Evolutionary conservation across 2,797 vertebrate genomes (phyloP).

Genomic region (Neosilurus mollespiculum): DNA sequence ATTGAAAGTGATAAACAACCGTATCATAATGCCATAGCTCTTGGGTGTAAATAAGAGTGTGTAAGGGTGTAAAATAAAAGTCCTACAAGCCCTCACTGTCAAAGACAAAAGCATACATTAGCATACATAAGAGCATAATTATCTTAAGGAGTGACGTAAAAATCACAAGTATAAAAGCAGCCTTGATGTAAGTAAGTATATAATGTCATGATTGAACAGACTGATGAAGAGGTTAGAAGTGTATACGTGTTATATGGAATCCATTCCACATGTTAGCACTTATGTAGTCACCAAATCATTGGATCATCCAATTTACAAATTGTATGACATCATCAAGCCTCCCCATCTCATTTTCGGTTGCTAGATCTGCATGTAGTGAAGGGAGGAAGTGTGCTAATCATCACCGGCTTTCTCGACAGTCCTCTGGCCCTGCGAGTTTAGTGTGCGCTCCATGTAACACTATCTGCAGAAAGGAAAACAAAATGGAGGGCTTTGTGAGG

Average conservation of each 20-base stretch:
- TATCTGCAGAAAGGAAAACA: conserved; percentile 74
- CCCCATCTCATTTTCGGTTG: conserved; percentile 59
- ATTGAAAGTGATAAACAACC: conserved; percentile 45
- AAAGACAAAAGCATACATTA: conserved; percentile 4
- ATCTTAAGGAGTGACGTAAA: neutral
- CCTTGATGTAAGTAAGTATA: neutral
- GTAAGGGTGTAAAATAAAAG: neutral
- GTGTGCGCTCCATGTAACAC: conserved; percentile 73
- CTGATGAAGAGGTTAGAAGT: neutral
- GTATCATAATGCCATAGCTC: conserved; percentile 34
- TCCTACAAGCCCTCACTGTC: conserved; percentile 31
- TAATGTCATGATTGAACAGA: neutral
- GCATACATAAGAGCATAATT: neutral
- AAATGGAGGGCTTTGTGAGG: conserved; percentile 75
- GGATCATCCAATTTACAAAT: conserved; percentile 51
- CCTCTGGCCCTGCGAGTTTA: conserved; percentile 63
- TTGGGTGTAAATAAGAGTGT: conserved; percentile 29
- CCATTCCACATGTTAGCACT: conserved; percentile 26
- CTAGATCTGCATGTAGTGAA: conserved; percentile 57
- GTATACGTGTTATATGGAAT: neutral
- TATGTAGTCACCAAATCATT: conserved; percentile 29
- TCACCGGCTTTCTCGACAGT: conserved; percentile 38
- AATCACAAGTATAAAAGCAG: neutral
- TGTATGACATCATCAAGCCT: conserved; percentile 66
- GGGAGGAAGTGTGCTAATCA: conserved; percentile 63